A percentile compares a stretch with the other conserved stretches of the same genome.
These are phyloP conservation scores for Linnaemya tessellans DNA, from an alignment of 2,888 invertebrate genomes.

Conservation along the genomic window DNA sequence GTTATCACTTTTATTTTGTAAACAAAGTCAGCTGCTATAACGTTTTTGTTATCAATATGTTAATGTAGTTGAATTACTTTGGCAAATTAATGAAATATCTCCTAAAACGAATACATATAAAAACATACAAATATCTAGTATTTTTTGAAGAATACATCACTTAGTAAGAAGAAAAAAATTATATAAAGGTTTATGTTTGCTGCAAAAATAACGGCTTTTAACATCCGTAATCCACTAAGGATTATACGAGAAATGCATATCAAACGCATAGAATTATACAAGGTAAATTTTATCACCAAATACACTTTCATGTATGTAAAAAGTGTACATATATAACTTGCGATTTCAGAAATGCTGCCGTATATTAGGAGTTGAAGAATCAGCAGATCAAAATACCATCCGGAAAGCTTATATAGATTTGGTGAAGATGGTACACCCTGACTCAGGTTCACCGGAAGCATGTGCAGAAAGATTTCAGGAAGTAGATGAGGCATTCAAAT, in stretches of 20 bases:
- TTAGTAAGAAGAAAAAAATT: neutral
- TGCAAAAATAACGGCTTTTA: slow-evolving; percentile 40
- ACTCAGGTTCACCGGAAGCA: slow-evolving; percentile 89
- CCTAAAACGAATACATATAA: neutral
- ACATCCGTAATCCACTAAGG: neutral
- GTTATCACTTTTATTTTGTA: slow-evolving; percentile 4
- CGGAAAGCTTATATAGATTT: slow-evolving; percentile 89
- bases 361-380: slow-evolving; percentile 86
- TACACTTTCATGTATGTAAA: too few relatives aligned
- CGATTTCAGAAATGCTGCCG: slow-evolving; percentile 86
- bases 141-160: neutral
- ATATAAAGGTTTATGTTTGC: slow-evolving; percentile 62
- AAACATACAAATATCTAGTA: neutral
- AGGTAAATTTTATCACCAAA: slow-evolving; percentile 68
- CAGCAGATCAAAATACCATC: slow-evolving; percentile 89
- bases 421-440: slow-evolving; percentile 93
- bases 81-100: too few relatives aligned
- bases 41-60: neutral
- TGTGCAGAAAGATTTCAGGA: slow-evolving; percentile 89
- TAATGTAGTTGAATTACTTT: neutral
- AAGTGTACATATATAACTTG: too few relatives aligned
- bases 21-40: slow-evolving; percentile 34
- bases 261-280: slow-evolving; percentile 74
- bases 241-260: slow-evolving; percentile 72
- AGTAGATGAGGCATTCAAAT: slow-evolving; percentile 90